These are phyloP conservation scores for Sipha maydis DNA, from an alignment of 2,888 invertebrate species.

Conservation along the genomic window DNA sequence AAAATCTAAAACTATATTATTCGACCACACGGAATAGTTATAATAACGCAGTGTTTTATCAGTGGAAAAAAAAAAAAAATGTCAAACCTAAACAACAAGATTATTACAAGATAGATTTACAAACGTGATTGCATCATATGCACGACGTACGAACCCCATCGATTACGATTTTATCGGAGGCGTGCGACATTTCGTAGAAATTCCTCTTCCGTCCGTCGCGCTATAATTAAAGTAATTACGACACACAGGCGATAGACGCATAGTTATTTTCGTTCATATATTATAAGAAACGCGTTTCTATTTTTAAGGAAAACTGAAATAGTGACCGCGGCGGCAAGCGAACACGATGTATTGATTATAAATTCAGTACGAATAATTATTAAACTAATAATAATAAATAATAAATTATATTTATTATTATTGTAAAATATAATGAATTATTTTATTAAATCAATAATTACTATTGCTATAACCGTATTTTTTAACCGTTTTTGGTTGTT, in stretches of 20 bases:
- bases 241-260: neutral
- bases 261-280: constrained; percentile 34
- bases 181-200: constrained; percentile 22
- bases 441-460: too few relatives aligned
- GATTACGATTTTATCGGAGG: neutral
- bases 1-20: neutral
- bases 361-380: neutral
- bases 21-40: neutral
- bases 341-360: neutral
- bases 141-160: neutral
- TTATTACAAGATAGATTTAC: too few relatives aligned
- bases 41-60: too few relatives aligned
- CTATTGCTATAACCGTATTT: too few relatives aligned
- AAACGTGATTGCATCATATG: too few relatives aligned
- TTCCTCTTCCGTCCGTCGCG: constrained; percentile 1
- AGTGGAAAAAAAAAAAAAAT: too few relatives aligned
- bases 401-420: too few relatives aligned
- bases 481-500: too few relatives aligned
- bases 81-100: too few relatives aligned
- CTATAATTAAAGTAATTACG: constrained; percentile 42
- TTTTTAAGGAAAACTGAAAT: constrained; percentile 28
- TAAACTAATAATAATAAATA: too few relatives aligned
- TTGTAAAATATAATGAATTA: too few relatives aligned
- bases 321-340: neutral
- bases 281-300: constrained; percentile 16